phyloP scores from a whole-genome alignment of 2,113 vertebrate species.

The Ciconia boyciana region DNA sequence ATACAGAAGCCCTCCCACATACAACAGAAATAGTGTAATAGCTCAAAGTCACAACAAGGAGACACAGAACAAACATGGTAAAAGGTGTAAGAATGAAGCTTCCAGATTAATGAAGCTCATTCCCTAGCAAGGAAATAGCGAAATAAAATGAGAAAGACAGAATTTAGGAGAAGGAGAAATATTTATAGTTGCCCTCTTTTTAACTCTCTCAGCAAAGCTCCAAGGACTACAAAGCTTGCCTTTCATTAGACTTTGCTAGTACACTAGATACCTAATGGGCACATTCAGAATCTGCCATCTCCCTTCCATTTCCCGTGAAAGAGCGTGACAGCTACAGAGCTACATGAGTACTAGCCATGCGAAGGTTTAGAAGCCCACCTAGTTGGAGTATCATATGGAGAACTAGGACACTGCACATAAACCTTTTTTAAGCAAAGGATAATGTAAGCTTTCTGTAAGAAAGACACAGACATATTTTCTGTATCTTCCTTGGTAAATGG shows the following conservation, averaged over 20 bases:
- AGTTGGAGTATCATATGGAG: neutral
- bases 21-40: neutral
- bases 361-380: neutral
- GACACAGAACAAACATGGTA: neutral
- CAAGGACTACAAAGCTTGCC: neutral
- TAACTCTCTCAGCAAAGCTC: neutral
- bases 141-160: neutral
- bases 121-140: neutral
- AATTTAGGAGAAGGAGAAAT: neutral
- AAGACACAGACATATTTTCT: neutral
- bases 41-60: neutral
- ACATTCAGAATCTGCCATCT: neutral
- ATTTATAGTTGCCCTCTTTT: constrained; percentile 2
- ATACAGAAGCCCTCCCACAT: neutral
- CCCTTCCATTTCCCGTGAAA: neutral
- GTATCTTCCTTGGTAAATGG: neutral
- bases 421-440: neutral
- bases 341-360: accelerated
- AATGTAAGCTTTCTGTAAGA: neutral
- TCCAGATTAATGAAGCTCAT: neutral
- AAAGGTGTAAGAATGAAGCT: neutral
- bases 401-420: neutral
- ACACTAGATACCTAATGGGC: neutral
- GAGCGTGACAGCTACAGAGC: neutral
- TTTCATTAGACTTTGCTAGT: neutral